A percentile compares a stretch with the other conserved stretches of the same genome.
Evolutionary conservation across 1,140 invertebrate genomes (phyloP).

Genomic region (Lasioglossum albipes): DNA sequence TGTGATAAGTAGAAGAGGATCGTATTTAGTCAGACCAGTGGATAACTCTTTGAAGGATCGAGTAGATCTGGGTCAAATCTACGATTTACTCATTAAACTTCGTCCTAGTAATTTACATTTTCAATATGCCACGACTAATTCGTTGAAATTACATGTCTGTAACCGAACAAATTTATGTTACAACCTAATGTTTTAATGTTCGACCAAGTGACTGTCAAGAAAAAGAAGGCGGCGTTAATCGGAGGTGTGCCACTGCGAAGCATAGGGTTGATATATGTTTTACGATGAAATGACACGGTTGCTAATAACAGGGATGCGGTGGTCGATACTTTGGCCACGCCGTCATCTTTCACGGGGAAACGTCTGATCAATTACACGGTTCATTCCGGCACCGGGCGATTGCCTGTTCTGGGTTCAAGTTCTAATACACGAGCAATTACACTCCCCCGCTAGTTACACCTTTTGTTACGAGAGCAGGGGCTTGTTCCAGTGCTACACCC

Average conservation of each 20-base stretch:
- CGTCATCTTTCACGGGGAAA: conserved; percentile 15
- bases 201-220: too few species aligned
- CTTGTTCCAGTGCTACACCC: background rate
- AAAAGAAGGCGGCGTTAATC: background rate
- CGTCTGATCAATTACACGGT: conserved; percentile 33
- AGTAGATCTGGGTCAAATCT: too few species aligned
- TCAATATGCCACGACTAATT: too few species aligned
- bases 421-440: conserved; percentile 18
- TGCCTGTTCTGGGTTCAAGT: conserved; percentile 6
- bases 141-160: too few species aligned
- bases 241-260: background rate
- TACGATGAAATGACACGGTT: conserved; percentile 15
- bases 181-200: too few species aligned
- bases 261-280: background rate
- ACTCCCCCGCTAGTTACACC: background rate
- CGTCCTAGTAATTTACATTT: too few species aligned
- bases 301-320: conserved; percentile 2
- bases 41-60: too few species aligned
- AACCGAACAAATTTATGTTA: too few species aligned
- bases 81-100: too few species aligned
- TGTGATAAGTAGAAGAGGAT: too few species aligned
- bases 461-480: background rate
- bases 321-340: background rate
- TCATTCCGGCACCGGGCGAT: conserved; percentile 20
- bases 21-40: too few species aligned